These are phyloP conservation scores for Heterodera carotae DNA, from an alignment of 1,140 invertebrate species.

Conservation along the genomic window DNA sequence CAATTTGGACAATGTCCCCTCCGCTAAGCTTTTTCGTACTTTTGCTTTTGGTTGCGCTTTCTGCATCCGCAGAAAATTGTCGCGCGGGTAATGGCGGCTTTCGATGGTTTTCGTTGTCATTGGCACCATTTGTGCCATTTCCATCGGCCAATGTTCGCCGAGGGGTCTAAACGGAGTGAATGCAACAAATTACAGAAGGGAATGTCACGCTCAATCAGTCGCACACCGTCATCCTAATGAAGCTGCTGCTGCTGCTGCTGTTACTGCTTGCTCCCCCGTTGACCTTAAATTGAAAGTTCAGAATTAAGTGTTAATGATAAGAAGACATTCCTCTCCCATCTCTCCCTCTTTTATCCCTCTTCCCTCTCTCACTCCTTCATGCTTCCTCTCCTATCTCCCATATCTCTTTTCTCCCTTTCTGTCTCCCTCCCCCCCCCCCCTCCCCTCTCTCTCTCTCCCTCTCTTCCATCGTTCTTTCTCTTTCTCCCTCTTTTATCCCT, in stretches of 20 bases:
- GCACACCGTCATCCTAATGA: not conserved
- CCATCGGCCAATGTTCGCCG: not conserved
- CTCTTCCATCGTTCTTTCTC: no score
- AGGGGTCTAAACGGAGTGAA: not conserved
- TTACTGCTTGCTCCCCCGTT: slow-evolving; percentile 2
- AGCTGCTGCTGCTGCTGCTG: not conserved
- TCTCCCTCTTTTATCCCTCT: no score
- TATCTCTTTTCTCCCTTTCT: not conserved
- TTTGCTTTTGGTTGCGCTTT: not conserved
- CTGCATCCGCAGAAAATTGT: not conserved
- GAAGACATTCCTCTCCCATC: no score
- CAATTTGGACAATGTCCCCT: slow-evolving; percentile 1
- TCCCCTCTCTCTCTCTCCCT: not conserved
- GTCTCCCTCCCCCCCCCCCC: not conserved
- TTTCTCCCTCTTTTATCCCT: no score
- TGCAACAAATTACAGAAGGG: no score
- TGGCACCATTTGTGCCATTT: not conserved
- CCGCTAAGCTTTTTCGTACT: not conserved
- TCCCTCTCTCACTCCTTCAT: no score
- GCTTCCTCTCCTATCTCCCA: no score
- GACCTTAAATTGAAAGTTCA: no score
- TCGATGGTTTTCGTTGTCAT: slow-evolving; percentile 2
- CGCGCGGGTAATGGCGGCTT: not conserved
- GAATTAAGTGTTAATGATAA: no score
- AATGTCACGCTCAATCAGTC: no score